These are phyloP conservation scores for Melanargia galathea DNA, from an alignment of 2,888 invertebrate species.

Conservation along the genomic window DNA sequence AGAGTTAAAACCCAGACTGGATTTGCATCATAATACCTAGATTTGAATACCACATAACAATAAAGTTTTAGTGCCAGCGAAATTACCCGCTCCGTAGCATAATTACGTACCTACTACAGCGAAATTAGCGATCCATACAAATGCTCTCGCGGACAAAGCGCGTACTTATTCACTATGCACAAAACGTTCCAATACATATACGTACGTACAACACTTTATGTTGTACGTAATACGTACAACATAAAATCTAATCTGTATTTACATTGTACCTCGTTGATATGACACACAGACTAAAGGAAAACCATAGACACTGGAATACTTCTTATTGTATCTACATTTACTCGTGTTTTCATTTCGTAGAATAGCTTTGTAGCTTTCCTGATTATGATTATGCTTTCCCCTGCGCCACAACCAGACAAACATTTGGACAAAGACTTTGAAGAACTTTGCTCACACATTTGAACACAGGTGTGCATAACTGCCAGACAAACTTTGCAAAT, in stretches of 20 bases:
- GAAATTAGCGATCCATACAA: background rate
- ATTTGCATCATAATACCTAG: background rate
- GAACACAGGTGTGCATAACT: too few relatives aligned
- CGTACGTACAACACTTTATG: too few relatives aligned
- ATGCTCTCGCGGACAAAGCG: background rate
- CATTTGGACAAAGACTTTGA: too few relatives aligned
- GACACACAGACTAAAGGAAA: background rate
- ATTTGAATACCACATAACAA: background rate
- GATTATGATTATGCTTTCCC: too few relatives aligned
- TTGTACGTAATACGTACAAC: too few relatives aligned
- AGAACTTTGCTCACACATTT: too few relatives aligned
- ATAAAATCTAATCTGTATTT: conserved; percentile 18
- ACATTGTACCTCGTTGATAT: conserved; percentile 14
- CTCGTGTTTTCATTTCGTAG: too few relatives aligned
- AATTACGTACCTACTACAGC: background rate
- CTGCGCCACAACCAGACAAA: too few relatives aligned
- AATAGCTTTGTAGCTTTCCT: too few relatives aligned
- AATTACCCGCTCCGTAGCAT: background rate
- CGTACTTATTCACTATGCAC: background rate
- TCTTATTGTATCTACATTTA: too few relatives aligned
- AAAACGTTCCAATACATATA: conserved; percentile 7
- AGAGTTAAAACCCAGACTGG: background rate
- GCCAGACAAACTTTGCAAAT: too few relatives aligned
- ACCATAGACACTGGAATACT: background rate
- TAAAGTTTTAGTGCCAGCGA: background rate